Base-by-base conservation (phyloP, 2,888 invertebrate species). In the Lasioglossum malachurum region DNA sequence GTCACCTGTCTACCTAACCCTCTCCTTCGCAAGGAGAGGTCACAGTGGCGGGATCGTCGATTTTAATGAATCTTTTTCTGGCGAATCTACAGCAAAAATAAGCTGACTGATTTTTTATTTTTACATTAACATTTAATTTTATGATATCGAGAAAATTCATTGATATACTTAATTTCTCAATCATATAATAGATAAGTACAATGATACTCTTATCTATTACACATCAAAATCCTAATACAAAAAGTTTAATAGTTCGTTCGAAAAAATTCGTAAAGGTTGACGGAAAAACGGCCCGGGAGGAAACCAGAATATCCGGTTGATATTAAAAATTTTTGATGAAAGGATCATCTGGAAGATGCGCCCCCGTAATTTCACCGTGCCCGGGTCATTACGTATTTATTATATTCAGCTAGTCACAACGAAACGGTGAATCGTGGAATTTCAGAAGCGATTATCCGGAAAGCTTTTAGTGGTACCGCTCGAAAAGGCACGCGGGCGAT, bases 401-500 rank as follows among this genome's bases (percentile, higher is more conserved):
- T 38, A 19, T 31, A 46, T 44, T 35, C 23, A 64, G 64, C 14
- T 38, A 67, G 69, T 49, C 31, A 31, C 72, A 49, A 64, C 64
- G 79, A 49, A 71, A 44, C 69, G 75, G 38, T 16, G 46, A 73
- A 75, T 57, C 73, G 38, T n/a, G 67, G 38, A 69, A 83, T 80
- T 80, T 75, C 27, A 46, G 57, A n/a, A 72, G 49, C 75, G 75
- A 75, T 83, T 72, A 75, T 74, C 35, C 67, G 27, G n/a, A 41
- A 75, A 81, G 71, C 84, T 71, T 86, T 83, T 77, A 83, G 41
- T 71, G 75, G 23, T 67, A 57, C 67, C 74, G 83, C 69, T 49
- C 46, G 83, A 71, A 85, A 85, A 78, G 73, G 49, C 27, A n/a
- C 44, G 60, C 41, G 79, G 78, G 35, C 71, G 74, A 80, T 78